Evolutionary conservation across 1,140 invertebrate genomes (phyloP).

Genomic region (Macrobrachium rosenbergii): DNA sequence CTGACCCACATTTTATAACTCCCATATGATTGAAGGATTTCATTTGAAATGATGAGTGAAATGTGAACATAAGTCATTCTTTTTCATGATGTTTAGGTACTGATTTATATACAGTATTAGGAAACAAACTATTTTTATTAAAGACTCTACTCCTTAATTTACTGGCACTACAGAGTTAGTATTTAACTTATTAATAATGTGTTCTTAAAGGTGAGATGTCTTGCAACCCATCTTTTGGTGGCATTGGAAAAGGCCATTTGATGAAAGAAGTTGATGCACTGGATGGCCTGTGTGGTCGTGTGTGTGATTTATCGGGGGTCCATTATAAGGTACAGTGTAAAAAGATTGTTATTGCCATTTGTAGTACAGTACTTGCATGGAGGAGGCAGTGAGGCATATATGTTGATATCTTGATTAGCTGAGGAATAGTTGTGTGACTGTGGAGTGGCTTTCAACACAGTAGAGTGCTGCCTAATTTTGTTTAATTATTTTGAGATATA

Average conservation of each 20-base stretch:
- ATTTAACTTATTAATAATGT: background rate
- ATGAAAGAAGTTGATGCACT: conserved; percentile 93
- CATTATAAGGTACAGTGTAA: conserved; percentile 77
- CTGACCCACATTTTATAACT: background rate
- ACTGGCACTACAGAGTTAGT: background rate
- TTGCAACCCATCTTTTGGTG: conserved; percentile 95
- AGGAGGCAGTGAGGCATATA: background rate
- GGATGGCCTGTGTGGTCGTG: conserved; percentile 87
- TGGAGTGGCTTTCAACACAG: too few relatives aligned
- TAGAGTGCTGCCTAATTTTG: too few relatives aligned
- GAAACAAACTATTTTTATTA: background rate
- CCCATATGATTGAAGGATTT: background rate
- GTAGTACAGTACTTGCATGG: background rate
- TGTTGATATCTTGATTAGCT: too few relatives aligned
- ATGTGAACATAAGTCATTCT: background rate
- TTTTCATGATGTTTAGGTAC: background rate
- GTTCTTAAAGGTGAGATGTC: conserved; percentile 88
- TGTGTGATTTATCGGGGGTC: conserved; percentile 87
- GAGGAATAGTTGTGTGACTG: too few relatives aligned
- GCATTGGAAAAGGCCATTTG: conserved; percentile 95
- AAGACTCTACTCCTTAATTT: background rate
- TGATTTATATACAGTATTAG: conserved; percentile 35
- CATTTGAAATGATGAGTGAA: background rate
- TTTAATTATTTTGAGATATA: too few relatives aligned
- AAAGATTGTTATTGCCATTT: background rate